Evolutionary conservation across 1,140 invertebrate genomes (phyloP), one percentile per base, ranked within the genome.

Genomic region (Mya arenaria): DNA sequence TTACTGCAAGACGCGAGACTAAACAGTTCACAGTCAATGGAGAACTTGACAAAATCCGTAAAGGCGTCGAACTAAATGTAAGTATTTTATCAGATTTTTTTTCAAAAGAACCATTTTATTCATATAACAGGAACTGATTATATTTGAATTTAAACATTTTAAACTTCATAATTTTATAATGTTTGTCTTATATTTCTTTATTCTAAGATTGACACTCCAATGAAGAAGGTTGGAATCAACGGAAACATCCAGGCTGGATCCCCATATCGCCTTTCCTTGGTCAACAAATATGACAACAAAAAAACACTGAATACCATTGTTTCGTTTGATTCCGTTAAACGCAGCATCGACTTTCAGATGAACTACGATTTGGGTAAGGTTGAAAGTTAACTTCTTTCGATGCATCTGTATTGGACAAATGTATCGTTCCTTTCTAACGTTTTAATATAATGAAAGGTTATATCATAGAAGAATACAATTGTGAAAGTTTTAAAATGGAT

Each of bases 291-390:
- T 39, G 85, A 83, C 41, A 52, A 69, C 23, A 66, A 60, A 13
- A 56, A 63, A 1, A 77, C 82, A 68, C 56, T 84, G 17, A 82
- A 80, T 23, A 78, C 83, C 55, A 39, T 80, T 15, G 28, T 83
- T 3, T 77, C 66, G 19, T 36, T 86, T 62, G 83, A 84, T 44
- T 28, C 72, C 28, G 65, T 32, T 25, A 60, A 73, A 36, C 65
- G 56, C 30, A 71, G 71, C 44, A 17, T 83, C 4, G 73, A 78
- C 23, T 83, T 84, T 44, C 80, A 83, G 41, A 85, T 81, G 69
- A 86, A 80, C 44, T 84, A 84, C 58, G 85, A 86, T 66, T 34
- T 83, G 4, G 83, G 85, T 86, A 83, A 62, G 52, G 52, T 36
- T n/a, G 28, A 34, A 17, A 48, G 4, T 30, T 32, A 28, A 13